Conservation (phyloP, 2,797 vertebrate species). For the Sylvia borin region DNA sequence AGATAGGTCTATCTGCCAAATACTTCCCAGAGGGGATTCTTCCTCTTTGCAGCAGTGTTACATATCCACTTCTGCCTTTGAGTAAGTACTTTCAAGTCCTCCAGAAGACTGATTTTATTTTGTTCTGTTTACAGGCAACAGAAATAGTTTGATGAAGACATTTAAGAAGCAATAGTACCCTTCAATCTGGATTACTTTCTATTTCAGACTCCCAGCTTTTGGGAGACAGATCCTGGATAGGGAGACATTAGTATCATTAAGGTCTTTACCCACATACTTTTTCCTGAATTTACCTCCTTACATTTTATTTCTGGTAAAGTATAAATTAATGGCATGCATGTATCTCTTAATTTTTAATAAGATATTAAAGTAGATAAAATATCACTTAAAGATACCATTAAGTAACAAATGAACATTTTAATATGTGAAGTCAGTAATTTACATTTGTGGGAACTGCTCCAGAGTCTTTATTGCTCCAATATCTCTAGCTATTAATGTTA, state of each 20-base stretch:
- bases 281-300: not conserved
- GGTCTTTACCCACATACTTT: not conserved
- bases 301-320: not conserved
- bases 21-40: not conserved
- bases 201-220: not conserved
- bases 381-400: slow-evolving; percentile 9
- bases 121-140: not conserved
- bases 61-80: not conserved
- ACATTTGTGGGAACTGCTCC: not conserved
- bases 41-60: not conserved
- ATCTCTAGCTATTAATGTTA: not conserved
- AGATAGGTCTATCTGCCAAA: not conserved
- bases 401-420: slow-evolving; percentile 16
- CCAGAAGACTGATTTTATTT: not conserved
- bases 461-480: rapidly evolving
- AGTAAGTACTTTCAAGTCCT: not conserved
- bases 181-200: not conserved
- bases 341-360: not conserved
- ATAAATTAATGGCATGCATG: not conserved
- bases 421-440: not conserved
- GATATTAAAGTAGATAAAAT: not conserved
- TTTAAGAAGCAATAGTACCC: not conserved
- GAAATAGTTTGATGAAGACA: not conserved
- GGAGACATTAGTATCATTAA: not conserved
- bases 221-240: not conserved